Conservation (phyloP, 1,140 invertebrate genomes). For the Thaumetopoea pityocampa region DNA sequence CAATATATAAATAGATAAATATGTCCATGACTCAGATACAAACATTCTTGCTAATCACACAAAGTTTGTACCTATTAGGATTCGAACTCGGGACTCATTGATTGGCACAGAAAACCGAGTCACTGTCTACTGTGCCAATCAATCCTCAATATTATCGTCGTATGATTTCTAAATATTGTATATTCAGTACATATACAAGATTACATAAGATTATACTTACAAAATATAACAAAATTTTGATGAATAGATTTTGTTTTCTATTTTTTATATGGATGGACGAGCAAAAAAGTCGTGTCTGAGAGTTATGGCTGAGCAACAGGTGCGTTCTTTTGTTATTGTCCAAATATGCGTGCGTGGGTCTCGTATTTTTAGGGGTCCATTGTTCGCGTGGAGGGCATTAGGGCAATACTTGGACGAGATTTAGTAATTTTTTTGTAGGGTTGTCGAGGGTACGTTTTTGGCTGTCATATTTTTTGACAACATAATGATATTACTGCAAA, state of each 20-base stretch:
- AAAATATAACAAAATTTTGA: not conserved
- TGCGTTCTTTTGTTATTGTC: constrained; percentile 28
- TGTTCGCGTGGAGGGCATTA: constrained; percentile 29
- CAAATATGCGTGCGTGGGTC: constrained; percentile 37
- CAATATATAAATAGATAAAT: no score
- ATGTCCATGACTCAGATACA: no score
- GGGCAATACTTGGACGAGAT: constrained; percentile 24
- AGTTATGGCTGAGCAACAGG: constrained; percentile 17
- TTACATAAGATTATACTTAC: no score
- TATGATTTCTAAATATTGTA: no score
- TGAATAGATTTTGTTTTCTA: not conserved
- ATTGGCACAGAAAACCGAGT: no score
- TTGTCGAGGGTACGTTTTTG: not conserved
- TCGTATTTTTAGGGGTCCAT: constrained; percentile 28
- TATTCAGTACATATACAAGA: no score
- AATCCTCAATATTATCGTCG: no score
- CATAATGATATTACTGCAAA: not conserved
- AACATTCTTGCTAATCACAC: no score
- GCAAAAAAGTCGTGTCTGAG: constrained; percentile 10
- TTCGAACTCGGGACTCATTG: no score
- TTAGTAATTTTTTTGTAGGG: constrained; percentile 25
- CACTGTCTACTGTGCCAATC: no score
- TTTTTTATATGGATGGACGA: not conserved
- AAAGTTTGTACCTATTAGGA: no score
- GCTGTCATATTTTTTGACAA: not conserved